Conservation (phyloP, 2,888 invertebrate species). For the Parnassius mnemosyne region DNA sequence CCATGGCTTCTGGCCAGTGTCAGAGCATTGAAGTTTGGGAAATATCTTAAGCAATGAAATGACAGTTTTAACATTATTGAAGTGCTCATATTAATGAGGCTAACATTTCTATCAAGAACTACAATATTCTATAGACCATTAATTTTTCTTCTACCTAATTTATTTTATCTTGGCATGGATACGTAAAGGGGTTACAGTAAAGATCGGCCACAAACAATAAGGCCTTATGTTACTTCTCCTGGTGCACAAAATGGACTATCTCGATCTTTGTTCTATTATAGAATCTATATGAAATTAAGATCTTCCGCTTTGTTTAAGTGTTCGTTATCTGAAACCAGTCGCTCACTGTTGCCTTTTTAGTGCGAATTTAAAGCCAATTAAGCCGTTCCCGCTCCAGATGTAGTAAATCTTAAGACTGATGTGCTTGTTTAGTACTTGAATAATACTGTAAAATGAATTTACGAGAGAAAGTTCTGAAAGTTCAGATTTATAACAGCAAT, state of each 20-base stretch:
- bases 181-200: constrained; percentile 8
- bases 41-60: no score
- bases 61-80: no score
- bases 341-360: constrained; percentile 25
- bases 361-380: constrained; percentile 26
- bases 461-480: constrained; percentile 17
- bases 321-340: constrained; percentile 20
- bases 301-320: constrained; percentile 20
- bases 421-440: constrained; percentile 16
- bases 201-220: constrained; percentile 16
- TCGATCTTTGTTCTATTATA: constrained; percentile 15
- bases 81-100: no score
- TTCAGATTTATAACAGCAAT: no score
- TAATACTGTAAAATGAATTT: constrained; percentile 7
- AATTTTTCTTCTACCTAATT: constrained; percentile 1
- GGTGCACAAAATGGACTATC: constrained; percentile 18
- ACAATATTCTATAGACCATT: no score
- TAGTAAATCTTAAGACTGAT: constrained; percentile 24
- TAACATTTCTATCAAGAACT: no score
- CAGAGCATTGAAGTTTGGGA: no score
- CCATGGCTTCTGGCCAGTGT: no score
- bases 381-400: constrained; percentile 12
- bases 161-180: neutral
- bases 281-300: constrained; percentile 23
- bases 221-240: constrained; percentile 12